phyloP scores from a whole-genome alignment of 1,140 invertebrate genomes.

The Bradynema listronoti region DNA sequence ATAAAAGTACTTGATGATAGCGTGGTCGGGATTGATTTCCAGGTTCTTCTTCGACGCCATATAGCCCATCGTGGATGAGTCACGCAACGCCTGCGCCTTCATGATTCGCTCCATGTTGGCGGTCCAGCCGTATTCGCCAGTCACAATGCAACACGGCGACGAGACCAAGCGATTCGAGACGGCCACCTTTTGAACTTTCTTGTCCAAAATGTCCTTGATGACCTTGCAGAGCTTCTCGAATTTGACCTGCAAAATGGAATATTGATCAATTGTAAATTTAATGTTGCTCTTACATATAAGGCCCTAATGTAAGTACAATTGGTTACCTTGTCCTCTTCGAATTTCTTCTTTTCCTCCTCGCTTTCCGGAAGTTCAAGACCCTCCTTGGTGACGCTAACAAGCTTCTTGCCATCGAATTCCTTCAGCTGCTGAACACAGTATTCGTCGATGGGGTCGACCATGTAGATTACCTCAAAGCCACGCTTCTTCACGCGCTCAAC shows the following conservation, averaged over 20 bases:
- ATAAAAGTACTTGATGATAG: slow-evolving; percentile 70
- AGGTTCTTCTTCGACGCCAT: slow-evolving; percentile 94
- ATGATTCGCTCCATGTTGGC: slow-evolving; percentile 98
- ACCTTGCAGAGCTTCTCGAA: slow-evolving; percentile 89
- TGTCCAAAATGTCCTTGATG: slow-evolving; percentile 94
- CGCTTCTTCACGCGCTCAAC: slow-evolving; percentile 93
- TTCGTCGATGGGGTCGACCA: slow-evolving; percentile 97
- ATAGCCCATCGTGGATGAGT: slow-evolving; percentile 89
- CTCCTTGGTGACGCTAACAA: slow-evolving; percentile 95
- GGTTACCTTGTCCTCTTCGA: slow-evolving; percentile 78
- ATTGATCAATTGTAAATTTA: slow-evolving; percentile 11
- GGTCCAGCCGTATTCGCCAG: slow-evolving; percentile 93
- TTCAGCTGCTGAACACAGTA: slow-evolving; percentile 96
- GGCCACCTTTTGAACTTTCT: slow-evolving; percentile 86
- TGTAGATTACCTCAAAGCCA: slow-evolving; percentile 95
- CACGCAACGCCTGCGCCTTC: slow-evolving; percentile 71
- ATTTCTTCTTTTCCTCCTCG: slow-evolving; percentile 90
- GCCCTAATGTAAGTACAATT: neutral
- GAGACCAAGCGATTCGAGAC: slow-evolving; percentile 85
- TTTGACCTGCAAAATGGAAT: slow-evolving; percentile 67
- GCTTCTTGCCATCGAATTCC: slow-evolving; percentile 85
- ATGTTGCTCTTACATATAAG: neutral
- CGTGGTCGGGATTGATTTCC: slow-evolving; percentile 93
- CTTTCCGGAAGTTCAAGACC: slow-evolving; percentile 90
- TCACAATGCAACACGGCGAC: slow-evolving; percentile 95